Conservation (phyloP, 2,888 invertebrate genomes). For the Cataglyphis altisquamis region DNA sequence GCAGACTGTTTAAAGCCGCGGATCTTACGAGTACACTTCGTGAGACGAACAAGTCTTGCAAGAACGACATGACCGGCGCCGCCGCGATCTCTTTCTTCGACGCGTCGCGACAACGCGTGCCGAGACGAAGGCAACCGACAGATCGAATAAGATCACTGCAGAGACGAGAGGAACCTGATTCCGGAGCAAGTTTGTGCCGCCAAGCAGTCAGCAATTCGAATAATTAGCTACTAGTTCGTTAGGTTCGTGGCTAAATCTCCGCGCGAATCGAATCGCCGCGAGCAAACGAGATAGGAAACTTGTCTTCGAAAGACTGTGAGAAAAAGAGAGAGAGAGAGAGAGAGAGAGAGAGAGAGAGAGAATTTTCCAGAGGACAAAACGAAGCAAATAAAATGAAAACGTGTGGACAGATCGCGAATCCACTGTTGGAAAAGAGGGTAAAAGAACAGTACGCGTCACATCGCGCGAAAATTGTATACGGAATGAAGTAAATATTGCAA, state of each 20-base stretch:
- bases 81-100: conserved; percentile 12
- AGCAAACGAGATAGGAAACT: conserved; percentile 30
- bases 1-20: conserved; percentile 44
- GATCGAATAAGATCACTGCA: conserved; percentile 35
- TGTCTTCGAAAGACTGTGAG: background rate
- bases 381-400: background rate
- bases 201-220: conserved; percentile 41
- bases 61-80: conserved; percentile 1
- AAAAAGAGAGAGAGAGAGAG: background rate
- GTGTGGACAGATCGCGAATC: background rate
- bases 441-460: background rate
- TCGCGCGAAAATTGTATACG: background rate
- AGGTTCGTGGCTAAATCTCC: conserved; percentile 27
- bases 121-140: conserved; percentile 37
- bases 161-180: conserved; percentile 47
- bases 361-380: background rate
- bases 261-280: conserved; percentile 13
- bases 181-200: conserved; percentile 42
- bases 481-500: background rate
- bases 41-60: background rate
- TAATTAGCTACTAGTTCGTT: conserved; percentile 53
- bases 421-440: background rate
- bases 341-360: background rate
- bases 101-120: conserved; percentile 25
- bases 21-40: background rate